A percentile compares a stretch with the other conserved stretches of the same genome.
Conservation (phyloP, 2,797 vertebrate genomes). For the Phalloptychus januarius region DNA sequence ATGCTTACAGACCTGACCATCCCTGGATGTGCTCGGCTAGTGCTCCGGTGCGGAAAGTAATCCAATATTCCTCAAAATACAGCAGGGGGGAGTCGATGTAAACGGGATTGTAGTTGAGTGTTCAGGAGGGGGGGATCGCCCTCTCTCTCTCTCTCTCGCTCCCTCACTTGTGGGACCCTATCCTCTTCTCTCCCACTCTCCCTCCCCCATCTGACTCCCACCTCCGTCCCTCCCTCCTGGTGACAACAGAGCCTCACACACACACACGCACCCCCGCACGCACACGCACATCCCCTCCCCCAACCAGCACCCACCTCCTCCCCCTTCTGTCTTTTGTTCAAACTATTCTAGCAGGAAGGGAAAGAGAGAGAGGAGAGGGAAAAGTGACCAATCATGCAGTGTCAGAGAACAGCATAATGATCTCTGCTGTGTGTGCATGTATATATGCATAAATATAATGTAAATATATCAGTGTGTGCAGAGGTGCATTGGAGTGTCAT, state of each 20-base stretch:
- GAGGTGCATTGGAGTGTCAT: constrained; percentile 11
- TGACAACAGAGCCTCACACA: constrained; percentile 73
- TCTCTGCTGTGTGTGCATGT: constrained; percentile 40
- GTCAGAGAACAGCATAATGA: constrained; percentile 65
- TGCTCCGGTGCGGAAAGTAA: constrained; percentile 47
- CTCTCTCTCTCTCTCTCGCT: constrained; percentile 20
- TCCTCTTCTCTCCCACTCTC: constrained; percentile 68
- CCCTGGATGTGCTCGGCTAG: constrained; percentile 37
- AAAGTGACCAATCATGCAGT: constrained; percentile 79
- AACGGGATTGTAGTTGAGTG: constrained; percentile 21
- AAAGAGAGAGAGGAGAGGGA: constrained; percentile 69
- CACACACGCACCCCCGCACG: constrained; percentile 67
- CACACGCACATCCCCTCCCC: constrained; percentile 68
- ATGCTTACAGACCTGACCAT: constrained; percentile 70
- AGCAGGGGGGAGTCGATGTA: constrained; percentile 35
- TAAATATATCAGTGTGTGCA: constrained; percentile 19
- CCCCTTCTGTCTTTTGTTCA: constrained; percentile 75
- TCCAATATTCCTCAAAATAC: constrained; percentile 62
- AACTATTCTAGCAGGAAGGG: constrained; percentile 80
- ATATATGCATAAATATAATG: constrained; percentile 1
- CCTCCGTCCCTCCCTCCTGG: constrained; percentile 55
- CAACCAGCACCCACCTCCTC: constrained; percentile 56
- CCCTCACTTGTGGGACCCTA: constrained; percentile 67
- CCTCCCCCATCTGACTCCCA: constrained; percentile 58
- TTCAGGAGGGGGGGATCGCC: constrained; percentile 6